A percentile compares a stretch with the other conserved stretches of the same genome.
Evolutionary conservation across 2,888 invertebrate species (phyloP).

Genomic region (Synergus umbraculus): DNA sequence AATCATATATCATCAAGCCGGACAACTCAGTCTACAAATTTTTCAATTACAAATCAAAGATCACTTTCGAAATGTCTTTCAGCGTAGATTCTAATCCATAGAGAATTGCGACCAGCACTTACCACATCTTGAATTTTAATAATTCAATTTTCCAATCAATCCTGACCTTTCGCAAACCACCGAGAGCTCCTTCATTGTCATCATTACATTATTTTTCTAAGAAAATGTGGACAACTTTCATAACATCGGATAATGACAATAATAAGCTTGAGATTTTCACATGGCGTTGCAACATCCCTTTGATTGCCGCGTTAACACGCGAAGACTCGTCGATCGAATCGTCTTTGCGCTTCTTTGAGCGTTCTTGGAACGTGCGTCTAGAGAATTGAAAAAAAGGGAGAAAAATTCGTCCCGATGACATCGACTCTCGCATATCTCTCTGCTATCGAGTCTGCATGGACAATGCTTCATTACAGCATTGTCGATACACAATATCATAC

Average conservation of each 20-base stretch:
- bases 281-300: slow-evolving; percentile 34
- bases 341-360: not conserved
- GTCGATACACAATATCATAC: slow-evolving; percentile 74
- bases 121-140: not conserved
- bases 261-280: slow-evolving; percentile 28
- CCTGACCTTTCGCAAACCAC: not conserved
- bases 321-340: slow-evolving; percentile 2
- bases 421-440: slow-evolving; percentile 48
- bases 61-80: no score
- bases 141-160: not conserved
- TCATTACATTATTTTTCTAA: slow-evolving; percentile 10
- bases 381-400: slow-evolving; percentile 17
- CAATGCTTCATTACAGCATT: slow-evolving; percentile 76
- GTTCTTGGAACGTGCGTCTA: slow-evolving; percentile 22
- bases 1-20: no score
- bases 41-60: no score
- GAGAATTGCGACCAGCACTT: not conserved
- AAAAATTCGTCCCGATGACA: slow-evolving; percentile 52
- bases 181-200: not conserved
- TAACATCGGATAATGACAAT: slow-evolving; percentile 19
- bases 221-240: slow-evolving; percentile 21
- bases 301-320: slow-evolving; percentile 33
- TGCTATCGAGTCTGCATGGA: slow-evolving; percentile 58
- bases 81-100: no score
- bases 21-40: no score